These are phyloP conservation scores for Athripsodes cinereus DNA, from an alignment of 2,888 invertebrate species.

Conservation along the genomic window DNA sequence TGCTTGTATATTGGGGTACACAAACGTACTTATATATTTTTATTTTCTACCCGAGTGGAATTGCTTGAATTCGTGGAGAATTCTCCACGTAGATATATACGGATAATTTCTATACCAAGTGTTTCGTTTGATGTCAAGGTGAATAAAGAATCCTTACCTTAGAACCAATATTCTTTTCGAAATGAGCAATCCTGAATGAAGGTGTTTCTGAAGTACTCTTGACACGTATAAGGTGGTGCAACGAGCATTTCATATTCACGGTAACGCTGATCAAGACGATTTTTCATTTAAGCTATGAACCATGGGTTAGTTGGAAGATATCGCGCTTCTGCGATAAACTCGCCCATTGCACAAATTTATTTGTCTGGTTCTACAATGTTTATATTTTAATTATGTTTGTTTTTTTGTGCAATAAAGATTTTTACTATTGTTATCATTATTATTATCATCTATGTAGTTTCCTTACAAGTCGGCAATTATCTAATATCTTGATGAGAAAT, in stretches of 20 bases:
- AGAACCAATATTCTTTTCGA: background rate
- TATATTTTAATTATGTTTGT: too few relatives aligned
- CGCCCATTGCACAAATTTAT: too few relatives aligned
- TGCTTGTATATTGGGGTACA: conserved; percentile 12
- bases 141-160: background rate
- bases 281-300: too few relatives aligned
- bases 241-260: background rate
- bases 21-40: background rate
- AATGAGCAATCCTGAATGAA: background rate
- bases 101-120: background rate
- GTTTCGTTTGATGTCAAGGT: background rate
- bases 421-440: too few relatives aligned
- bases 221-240: background rate
- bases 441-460: too few relatives aligned
- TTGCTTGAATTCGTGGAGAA: conserved; percentile 18
- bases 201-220: background rate
- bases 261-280: too few relatives aligned
- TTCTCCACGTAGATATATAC: conserved; percentile 9
- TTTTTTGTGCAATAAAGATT: too few relatives aligned
- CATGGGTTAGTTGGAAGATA: too few relatives aligned
- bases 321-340: too few relatives aligned
- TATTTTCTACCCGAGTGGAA: conserved; percentile 17
- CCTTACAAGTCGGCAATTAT: too few relatives aligned
- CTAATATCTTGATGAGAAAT: too few relatives aligned
- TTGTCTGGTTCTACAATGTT: too few relatives aligned